These are phyloP conservation scores for Eumeta japonica DNA, from an alignment of 1,140 invertebrate genomes.

Conservation along the genomic window DNA sequence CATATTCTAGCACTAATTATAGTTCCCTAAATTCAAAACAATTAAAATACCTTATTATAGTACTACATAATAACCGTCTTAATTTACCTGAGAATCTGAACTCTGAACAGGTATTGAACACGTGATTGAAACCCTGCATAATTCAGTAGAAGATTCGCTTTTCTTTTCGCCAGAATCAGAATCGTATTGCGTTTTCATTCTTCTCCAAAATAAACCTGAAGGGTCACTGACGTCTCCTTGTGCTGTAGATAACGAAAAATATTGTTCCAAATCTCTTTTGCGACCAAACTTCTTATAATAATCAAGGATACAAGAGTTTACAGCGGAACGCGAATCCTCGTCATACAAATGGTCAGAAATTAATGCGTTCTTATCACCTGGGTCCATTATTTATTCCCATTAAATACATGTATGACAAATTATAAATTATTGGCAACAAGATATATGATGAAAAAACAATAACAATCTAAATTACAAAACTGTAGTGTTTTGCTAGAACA, in stretches of 20 bases:
- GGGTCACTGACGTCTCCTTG: slow-evolving; percentile 36
- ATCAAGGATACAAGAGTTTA: slow-evolving; percentile 43
- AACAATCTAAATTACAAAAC: neutral
- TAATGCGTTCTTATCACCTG: slow-evolving; percentile 13
- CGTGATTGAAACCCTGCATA: slow-evolving; percentile 44
- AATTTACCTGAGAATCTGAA: slow-evolving; percentile 23
- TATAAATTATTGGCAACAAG: neutral
- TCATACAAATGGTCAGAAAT: slow-evolving; percentile 7
- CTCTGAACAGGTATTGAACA: slow-evolving; percentile 30
- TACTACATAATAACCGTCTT: no score
- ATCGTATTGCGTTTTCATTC: slow-evolving; percentile 41
- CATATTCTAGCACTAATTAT: no score
- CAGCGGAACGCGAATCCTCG: slow-evolving; percentile 21
- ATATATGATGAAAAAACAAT: neutral
- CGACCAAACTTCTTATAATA: slow-evolving; percentile 52
- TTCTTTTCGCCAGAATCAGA: slow-evolving; percentile 42
- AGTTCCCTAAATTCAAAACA: no score
- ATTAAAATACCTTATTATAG: no score
- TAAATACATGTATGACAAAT: neutral
- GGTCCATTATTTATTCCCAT: slow-evolving; percentile 17
- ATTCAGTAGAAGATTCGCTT: slow-evolving; percentile 38
- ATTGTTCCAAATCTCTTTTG: slow-evolving; percentile 49
- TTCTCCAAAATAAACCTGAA: slow-evolving; percentile 40
- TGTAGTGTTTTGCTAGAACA: neutral
- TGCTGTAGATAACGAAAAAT: slow-evolving; percentile 44